These are phyloP conservation scores for Coreius guichenoti DNA, from an alignment of 2,797 vertebrate species.

Conservation along the genomic window DNA sequence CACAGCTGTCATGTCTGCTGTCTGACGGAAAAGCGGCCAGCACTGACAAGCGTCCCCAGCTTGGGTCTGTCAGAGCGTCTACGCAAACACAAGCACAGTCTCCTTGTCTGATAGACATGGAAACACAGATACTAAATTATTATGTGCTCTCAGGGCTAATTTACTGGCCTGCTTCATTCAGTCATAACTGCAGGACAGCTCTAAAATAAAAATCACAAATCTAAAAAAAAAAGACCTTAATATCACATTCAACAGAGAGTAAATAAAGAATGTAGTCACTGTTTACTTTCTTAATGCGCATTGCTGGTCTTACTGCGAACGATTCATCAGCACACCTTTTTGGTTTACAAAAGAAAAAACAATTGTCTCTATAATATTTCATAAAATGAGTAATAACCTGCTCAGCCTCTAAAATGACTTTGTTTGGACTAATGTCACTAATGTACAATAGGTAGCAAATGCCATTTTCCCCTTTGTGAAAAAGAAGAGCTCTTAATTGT, in stretches of 20 bases:
- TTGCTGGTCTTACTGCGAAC: not conserved
- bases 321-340: not conserved
- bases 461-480: not conserved
- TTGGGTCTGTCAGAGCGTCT: constrained; percentile 70
- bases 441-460: constrained; percentile 32
- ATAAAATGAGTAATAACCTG: not conserved
- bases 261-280: not conserved
- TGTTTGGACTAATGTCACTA: not conserved
- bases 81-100: constrained; percentile 21
- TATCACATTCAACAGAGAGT: not conserved
- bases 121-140: constrained; percentile 14
- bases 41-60: constrained; percentile 75
- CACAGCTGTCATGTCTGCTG: constrained; percentile 87
- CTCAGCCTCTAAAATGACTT: not conserved
- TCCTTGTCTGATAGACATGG: constrained; percentile 12
- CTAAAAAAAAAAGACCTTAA: not conserved
- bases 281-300: not conserved
- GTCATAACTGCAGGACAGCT: not conserved
- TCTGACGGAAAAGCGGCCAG: constrained; percentile 76
- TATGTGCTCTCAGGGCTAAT: constrained; percentile 4
- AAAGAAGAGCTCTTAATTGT: not conserved
- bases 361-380: not conserved
- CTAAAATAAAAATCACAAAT: not conserved
- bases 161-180: constrained; percentile 5
- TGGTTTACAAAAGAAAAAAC: not conserved